Evolutionary conservation across 2,888 invertebrate species (phyloP).

Genomic region (Brenthis daphne): DNA sequence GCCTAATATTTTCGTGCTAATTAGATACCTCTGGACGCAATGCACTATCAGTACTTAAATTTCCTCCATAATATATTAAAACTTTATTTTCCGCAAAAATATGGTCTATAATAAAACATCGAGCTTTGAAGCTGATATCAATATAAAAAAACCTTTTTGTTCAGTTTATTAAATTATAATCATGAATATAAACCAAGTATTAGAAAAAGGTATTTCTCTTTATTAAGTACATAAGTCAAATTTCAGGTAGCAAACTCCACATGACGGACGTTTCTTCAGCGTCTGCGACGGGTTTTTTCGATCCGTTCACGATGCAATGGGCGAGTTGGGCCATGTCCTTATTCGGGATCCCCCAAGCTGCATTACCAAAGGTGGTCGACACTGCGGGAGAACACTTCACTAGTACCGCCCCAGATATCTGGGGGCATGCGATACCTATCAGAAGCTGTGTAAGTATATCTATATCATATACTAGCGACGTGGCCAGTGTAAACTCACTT

Average conservation of each 20-base stretch:
- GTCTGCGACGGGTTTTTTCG: slow-evolving; percentile 95
- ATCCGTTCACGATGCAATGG: slow-evolving; percentile 95
- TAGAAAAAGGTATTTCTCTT: neutral
- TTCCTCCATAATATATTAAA: too few species aligned
- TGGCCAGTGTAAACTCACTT: neutral
- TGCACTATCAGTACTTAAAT: too few species aligned
- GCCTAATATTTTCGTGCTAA: too few species aligned
- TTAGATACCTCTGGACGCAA: too few species aligned
- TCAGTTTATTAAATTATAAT: too few species aligned
- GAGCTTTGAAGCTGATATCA: too few species aligned
- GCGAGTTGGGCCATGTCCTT: slow-evolving; percentile 86
- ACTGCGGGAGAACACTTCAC: slow-evolving; percentile 89
- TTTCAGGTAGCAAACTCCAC: slow-evolving; percentile 81
- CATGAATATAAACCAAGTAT: too few species aligned
- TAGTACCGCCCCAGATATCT: slow-evolving; percentile 82
- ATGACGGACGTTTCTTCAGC: slow-evolving; percentile 95
- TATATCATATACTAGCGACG: neutral
- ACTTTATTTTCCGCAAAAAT: too few species aligned
- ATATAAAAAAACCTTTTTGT: too few species aligned
- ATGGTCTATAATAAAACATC: too few species aligned
- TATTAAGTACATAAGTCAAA: neutral
- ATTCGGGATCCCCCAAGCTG: slow-evolving; percentile 87
- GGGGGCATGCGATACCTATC: slow-evolving; percentile 91
- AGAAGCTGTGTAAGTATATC: slow-evolving; percentile 85
- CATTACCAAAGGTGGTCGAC: slow-evolving; percentile 91